Percentiles rank a stretch among this genome's conserved stretches.
Conservation (phyloP, 2,113 vertebrate species). For the Tenrec ecaudatus region DNA sequence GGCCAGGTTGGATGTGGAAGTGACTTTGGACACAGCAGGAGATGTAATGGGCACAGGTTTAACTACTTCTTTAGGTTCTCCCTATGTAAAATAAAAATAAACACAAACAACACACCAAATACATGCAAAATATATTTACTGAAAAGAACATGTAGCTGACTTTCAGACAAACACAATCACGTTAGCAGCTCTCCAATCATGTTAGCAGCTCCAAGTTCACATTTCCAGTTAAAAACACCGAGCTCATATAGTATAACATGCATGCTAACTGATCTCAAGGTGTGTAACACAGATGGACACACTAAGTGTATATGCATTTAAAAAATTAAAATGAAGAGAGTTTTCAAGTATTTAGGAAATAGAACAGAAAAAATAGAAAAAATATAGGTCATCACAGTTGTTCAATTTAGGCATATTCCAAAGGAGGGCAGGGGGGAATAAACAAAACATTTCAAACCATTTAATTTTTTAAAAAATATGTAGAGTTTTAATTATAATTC, state of each 20-base stretch:
- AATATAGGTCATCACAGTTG: conserved; percentile 27
- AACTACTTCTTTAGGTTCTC: conserved; percentile 92
- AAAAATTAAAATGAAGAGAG: neutral
- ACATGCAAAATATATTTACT: conserved; percentile 85
- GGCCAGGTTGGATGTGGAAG: conserved; percentile 84
- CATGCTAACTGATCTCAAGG: conserved; percentile 57
- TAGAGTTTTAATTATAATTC: conserved; percentile 63
- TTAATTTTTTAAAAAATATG: conserved; percentile 57
- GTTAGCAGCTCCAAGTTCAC: conserved; percentile 55
- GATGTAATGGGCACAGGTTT: conserved; percentile 94
- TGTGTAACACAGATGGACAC: conserved; percentile 61
- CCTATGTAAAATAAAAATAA: conserved; percentile 90
- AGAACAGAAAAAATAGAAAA: conserved; percentile 55
- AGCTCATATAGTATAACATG: conserved; percentile 56
- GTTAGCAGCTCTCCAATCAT: conserved; percentile 1
- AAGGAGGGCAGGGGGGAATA: conserved; percentile 40
- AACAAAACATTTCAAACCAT: conserved; percentile 51
- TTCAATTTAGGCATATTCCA: conserved; percentile 45
- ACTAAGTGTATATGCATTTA: neutral
- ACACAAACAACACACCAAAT: conserved; percentile 88
- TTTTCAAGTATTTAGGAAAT: conserved; percentile 58
- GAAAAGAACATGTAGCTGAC: conserved; percentile 45
- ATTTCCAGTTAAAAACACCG: conserved; percentile 42
- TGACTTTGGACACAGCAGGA: conserved; percentile 88
- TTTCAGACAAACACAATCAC: neutral